A percentile compares a stretch with the other conserved stretches of the same genome.
Conservation (phyloP, 2,888 invertebrate genomes). For the Hecatera dysodea region DNA sequence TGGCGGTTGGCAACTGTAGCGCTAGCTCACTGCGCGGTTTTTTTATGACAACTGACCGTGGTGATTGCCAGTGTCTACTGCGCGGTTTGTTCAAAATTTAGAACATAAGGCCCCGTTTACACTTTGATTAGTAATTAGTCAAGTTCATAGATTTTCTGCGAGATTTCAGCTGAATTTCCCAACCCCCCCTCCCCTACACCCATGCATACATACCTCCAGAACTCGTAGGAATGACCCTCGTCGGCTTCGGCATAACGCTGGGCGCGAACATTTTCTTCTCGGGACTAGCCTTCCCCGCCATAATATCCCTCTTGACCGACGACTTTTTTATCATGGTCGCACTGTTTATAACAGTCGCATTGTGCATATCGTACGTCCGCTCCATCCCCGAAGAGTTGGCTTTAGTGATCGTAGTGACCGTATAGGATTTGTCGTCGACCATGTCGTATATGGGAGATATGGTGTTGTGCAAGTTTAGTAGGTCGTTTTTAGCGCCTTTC, state of each 20-base stretch:
- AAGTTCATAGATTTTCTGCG: too few relatives aligned
- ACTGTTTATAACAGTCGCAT: constrained; percentile 81
- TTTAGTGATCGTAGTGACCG: constrained; percentile 73
- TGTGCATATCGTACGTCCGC: constrained; percentile 75
- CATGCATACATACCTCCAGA: constrained; percentile 71
- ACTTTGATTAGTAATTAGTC: too few relatives aligned
- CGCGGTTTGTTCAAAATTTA: too few relatives aligned
- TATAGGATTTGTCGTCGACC: constrained; percentile 81
- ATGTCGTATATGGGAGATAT: constrained; percentile 88
- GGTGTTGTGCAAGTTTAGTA: constrained; percentile 81
- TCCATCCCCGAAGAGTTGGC: constrained; percentile 70
- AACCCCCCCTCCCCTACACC: too few relatives aligned
- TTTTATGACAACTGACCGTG: too few relatives aligned
- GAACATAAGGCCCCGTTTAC: too few relatives aligned
- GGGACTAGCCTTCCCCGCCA: constrained; percentile 74
- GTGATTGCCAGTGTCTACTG: too few relatives aligned
- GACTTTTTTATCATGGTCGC: constrained; percentile 80
- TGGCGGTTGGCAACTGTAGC: too few relatives aligned
- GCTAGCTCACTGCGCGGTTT: too few relatives aligned
- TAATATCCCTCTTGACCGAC: constrained; percentile 81
- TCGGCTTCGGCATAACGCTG: constrained; percentile 66
- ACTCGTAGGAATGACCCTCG: constrained; percentile 70
- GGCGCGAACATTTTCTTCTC: constrained; percentile 77
- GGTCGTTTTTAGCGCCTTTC: constrained; percentile 75
- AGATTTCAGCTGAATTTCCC: too few relatives aligned